phyloP scores from a whole-genome alignment of 2,797 vertebrate genomes.

The Myotis myotis region DNA sequence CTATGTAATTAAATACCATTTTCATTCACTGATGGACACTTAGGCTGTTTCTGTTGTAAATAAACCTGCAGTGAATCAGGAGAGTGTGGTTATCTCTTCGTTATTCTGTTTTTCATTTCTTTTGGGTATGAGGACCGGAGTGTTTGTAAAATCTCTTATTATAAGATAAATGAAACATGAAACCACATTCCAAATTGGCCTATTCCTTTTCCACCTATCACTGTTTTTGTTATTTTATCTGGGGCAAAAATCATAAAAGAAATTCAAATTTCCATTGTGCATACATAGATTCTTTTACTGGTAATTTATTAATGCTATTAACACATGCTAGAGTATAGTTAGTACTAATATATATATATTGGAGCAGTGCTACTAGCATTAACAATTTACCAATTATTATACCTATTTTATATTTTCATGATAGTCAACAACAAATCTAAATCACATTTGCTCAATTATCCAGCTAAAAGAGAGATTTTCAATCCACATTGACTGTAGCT shows the following conservation, averaged over 20 bases:
- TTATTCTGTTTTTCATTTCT: background rate
- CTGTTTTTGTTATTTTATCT: background rate
- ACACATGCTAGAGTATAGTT: background rate
- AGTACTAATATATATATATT: too few relatives aligned
- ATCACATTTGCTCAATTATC: background rate
- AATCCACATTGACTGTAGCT: background rate
- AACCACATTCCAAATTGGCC: background rate
- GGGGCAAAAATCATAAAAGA: background rate
- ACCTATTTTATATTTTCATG: background rate
- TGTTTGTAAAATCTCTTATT: background rate
- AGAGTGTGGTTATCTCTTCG: background rate
- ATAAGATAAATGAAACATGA: background rate
- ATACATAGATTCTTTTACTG: background rate
- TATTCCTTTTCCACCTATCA: background rate
- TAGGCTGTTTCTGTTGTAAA: background rate
- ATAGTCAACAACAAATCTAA: background rate
- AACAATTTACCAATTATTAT: background rate
- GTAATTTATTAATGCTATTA: background rate
- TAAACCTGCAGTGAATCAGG: background rate
- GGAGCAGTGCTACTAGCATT: background rate
- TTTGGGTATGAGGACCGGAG: background rate
- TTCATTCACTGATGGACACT: background rate
- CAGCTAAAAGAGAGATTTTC: conserved; percentile 1
- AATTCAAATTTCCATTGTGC: background rate
- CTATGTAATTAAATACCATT: too few relatives aligned